Percentiles rank a stretch among this genome's conserved stretches.
Conservation (phyloP, 92 coral and sea anemone species). For the Epizoanthus rinbou region DNA sequence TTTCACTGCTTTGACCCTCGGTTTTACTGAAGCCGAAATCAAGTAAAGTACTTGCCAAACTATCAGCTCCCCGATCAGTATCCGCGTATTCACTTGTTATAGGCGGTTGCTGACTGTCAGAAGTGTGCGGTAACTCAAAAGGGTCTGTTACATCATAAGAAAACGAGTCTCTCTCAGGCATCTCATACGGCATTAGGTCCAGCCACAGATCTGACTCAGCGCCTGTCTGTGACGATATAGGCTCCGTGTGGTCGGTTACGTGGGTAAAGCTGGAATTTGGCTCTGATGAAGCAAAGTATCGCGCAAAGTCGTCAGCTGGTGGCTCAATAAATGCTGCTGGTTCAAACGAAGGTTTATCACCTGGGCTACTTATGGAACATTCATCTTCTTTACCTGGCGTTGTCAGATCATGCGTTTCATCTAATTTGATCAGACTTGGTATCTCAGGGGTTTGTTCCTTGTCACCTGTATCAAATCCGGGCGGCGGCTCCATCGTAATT, state of each 20-base stretch:
- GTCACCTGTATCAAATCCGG: constrained; percentile 13
- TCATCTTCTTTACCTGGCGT: background rate
- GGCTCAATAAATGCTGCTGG: background rate
- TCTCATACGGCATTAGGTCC: background rate
- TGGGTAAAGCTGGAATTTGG: background rate
- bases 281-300: constrained; percentile 18
- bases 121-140: background rate
- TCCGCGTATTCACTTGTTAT: background rate
- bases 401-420: background rate
- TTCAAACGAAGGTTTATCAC: background rate
- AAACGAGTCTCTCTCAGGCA: background rate
- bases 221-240: background rate
- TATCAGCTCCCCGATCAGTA: background rate
- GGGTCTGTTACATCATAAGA: background rate
- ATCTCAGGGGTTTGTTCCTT: background rate
- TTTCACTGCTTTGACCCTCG: constrained; percentile 25
- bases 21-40: constrained; percentile 17
- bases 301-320: constrained; percentile 15
- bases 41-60: background rate
- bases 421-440: background rate
- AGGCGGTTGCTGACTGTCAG: constrained; percentile 6
- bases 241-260: background rate
- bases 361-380: background rate
- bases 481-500: constrained; percentile 24
- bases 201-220: background rate